phyloP scores from a whole-genome alignment of 1,140 invertebrate species.

The Saccostrea glomerata region DNA sequence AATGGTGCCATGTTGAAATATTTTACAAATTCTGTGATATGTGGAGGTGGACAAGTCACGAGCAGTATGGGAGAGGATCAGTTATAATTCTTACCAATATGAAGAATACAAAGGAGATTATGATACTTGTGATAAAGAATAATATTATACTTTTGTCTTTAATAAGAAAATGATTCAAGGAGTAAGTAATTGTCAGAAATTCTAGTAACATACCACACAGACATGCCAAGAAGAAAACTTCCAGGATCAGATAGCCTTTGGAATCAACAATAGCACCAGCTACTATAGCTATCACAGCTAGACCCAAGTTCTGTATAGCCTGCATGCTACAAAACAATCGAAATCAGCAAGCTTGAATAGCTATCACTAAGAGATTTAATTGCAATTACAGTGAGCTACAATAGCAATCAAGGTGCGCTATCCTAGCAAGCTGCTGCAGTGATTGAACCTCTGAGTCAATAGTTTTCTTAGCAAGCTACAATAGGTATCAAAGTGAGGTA shows the following conservation, averaged over 20 bases:
- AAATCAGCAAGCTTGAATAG: not conserved
- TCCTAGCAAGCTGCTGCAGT: too few species aligned
- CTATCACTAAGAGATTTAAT: too few species aligned
- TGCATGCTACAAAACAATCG: slow-evolving; percentile 84
- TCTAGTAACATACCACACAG: slow-evolving; percentile 85
- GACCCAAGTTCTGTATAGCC: slow-evolving; percentile 95
- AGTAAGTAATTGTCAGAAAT: not conserved
- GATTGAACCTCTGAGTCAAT: too few species aligned
- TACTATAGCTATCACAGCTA: slow-evolving; percentile 91
- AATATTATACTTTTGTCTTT: not conserved
- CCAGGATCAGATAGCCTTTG: slow-evolving; percentile 92
- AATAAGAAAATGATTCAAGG: slow-evolving; percentile 11
- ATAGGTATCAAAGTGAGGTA: too few species aligned
- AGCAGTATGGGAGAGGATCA: too few species aligned
- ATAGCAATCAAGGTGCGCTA: too few species aligned
- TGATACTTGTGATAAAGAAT: not conserved
- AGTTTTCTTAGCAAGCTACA: too few species aligned
- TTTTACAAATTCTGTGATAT: not conserved
- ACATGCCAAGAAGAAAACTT: slow-evolving; percentile 95
- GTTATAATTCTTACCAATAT: too few species aligned
- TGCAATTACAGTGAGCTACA: too few species aligned
- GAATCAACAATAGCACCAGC: slow-evolving; percentile 93
- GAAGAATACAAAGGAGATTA: too few species aligned
- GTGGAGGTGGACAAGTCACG: too few species aligned
- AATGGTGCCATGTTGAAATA: not conserved